Percentiles rank a stretch among this genome's conserved stretches.
Conservation (phyloP, 2,797 vertebrate species). For the Acanthurus lineatus region DNA sequence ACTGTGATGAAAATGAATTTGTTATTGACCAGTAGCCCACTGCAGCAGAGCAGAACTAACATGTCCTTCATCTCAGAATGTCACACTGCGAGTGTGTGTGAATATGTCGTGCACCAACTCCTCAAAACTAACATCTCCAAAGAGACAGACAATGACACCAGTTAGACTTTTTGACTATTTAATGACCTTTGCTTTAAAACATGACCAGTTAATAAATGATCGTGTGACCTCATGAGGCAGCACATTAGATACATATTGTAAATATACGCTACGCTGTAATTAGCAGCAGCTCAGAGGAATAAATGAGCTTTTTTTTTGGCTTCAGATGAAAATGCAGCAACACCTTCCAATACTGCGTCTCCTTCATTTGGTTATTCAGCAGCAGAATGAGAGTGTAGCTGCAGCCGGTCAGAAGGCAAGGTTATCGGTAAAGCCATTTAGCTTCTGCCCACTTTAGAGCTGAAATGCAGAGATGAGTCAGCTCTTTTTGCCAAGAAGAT, state of each 20-base stretch:
- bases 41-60: slow-evolving; percentile 74
- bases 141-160: slow-evolving; percentile 36
- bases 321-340: slow-evolving; percentile 18
- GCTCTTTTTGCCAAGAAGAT: slow-evolving; percentile 75
- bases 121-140: slow-evolving; percentile 45
- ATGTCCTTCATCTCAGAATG: slow-evolving; percentile 73
- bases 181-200: slow-evolving; percentile 19
- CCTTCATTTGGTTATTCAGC: slow-evolving; percentile 61
- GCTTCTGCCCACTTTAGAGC: slow-evolving; percentile 73
- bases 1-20: slow-evolving; percentile 70
- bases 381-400: slow-evolving; percentile 52
- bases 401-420: slow-evolving; percentile 37
- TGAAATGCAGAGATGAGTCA: slow-evolving; percentile 80
- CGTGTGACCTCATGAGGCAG: slow-evolving; percentile 6
- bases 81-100: slow-evolving; percentile 56
- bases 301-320: slow-evolving; percentile 13
- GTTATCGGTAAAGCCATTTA: slow-evolving; percentile 75
- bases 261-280: slow-evolving; percentile 24
- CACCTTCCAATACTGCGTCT: slow-evolving; percentile 28
- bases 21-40: slow-evolving; percentile 77
- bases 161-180: slow-evolving; percentile 26
- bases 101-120: slow-evolving; percentile 40
- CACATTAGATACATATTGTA: slow-evolving; percentile 11
- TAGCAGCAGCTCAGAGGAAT: slow-evolving; percentile 14
- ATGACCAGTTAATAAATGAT: slow-evolving; percentile 26